Conservation (phyloP, 2,797 vertebrate genomes). For the Onychomys arenicola region DNA sequence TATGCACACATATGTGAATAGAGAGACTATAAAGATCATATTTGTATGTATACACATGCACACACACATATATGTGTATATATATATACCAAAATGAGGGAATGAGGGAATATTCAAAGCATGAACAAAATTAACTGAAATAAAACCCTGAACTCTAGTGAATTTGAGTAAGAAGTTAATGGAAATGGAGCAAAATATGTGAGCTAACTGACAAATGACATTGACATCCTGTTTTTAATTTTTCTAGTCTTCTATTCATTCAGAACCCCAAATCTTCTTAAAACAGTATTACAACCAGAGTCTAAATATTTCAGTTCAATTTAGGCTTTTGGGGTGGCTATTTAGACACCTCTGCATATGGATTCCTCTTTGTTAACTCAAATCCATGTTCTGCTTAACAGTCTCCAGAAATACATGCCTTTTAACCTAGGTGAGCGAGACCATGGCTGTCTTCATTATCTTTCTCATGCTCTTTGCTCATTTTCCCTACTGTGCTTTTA, state of each 20-base stretch:
- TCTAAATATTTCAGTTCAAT: neutral
- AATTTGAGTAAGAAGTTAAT: neutral
- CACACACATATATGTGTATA: neutral
- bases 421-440: neutral
- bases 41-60: neutral
- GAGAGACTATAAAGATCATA: neutral
- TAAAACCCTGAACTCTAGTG: neutral
- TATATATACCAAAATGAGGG: too few relatives aligned
- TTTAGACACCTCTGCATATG: neutral
- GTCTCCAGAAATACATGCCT: neutral
- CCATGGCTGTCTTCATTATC: neutral
- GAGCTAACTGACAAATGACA: conserved; percentile 3
- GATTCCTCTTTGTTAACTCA: neutral
- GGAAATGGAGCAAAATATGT: neutral
- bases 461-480: neutral
- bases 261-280: neutral
- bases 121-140: conserved; percentile 18
- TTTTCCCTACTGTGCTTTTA: neutral
- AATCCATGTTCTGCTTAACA: neutral
- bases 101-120: too few relatives aligned
- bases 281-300: neutral
- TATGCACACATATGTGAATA: neutral
- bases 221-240: neutral
- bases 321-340: neutral
- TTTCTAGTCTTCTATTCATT: neutral